Percentiles rank a stretch among this genome's conserved stretches.
Conservation (phyloP, 1,140 invertebrate species). For the Penaeus japonicus region DNA sequence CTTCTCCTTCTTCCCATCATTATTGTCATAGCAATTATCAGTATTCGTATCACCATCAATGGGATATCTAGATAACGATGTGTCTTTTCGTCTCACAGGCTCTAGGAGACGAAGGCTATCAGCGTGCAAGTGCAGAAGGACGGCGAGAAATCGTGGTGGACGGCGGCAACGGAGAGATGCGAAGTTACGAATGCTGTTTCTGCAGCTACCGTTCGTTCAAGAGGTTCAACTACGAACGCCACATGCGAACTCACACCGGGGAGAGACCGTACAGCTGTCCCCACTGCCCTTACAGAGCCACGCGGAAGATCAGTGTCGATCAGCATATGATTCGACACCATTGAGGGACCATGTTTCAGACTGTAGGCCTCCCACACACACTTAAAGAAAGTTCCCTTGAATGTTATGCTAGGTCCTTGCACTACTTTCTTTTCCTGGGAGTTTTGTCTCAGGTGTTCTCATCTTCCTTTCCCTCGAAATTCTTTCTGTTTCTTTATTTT, state of each 20-base stretch:
- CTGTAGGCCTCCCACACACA: too few species aligned
- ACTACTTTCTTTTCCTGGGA: too few species aligned
- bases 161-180: neutral
- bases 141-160: neutral
- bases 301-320: too few species aligned
- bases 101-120: neutral
- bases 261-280: conserved; percentile 76
- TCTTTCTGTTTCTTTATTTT: too few species aligned
- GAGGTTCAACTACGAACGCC: neutral
- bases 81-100: neutral
- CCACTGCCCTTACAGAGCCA: conserved; percentile 70
- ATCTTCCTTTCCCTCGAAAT: too few species aligned
- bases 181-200: neutral
- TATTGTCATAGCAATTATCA: neutral
- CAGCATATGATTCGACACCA: too few species aligned
- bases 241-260: conserved; percentile 71
- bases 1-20: neutral
- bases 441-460: too few species aligned
- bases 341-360: too few species aligned
- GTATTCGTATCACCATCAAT: neutral
- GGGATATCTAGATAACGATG: too few species aligned
- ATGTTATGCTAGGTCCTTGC: too few species aligned
- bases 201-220: neutral
- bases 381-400: too few species aligned
- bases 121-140: neutral